Base-by-base conservation (phyloP, 2,888 invertebrate species). In the Drosophila peninsularis region DNA sequence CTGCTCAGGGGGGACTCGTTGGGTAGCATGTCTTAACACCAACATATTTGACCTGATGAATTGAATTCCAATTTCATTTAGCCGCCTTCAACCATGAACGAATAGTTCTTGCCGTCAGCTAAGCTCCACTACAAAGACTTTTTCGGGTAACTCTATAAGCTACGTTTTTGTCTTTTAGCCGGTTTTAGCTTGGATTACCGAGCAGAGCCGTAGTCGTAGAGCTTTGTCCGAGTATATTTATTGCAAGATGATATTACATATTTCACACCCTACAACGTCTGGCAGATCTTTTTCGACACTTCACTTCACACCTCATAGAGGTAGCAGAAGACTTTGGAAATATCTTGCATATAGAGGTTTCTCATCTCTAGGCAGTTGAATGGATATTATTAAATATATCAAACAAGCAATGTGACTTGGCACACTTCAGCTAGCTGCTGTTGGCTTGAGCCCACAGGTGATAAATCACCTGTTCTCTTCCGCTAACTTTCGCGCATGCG, bases 401-500 rank as follows among this genome's bases (percentile, higher is more conserved):
- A 19, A 21, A 34, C 13, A 24, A 44, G 44, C 37, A 52, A 37
- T 37, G 6, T 24, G 7, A 19, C 7, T 11, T 34, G 34, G 42
- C 37, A 32, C 27, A 34, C 41, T 64, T 54, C 50, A 62, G 32
- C 49, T 42, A 54, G 56, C 55, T 49, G 54, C 63, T 55, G 34
- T 73, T 56, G 45, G 45, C 27, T 24, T 60, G 2, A 11, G 49
- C 57, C 49, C 56, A 24, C 65, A 24, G 37, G 34, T 78, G 72
- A 77, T 71, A 62, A 76, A 76, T 78, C 19, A 36, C 60, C 30
- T 39, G 65, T 63, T 56, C 66, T 37, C 53, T 27, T 39, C 30
- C 53, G 49, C 30, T 47, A 81, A 73, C 84, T 81, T 80, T 80
- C 84, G 53, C 78, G 57, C 73, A 47, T 58, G 54, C 39, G 55